phyloP scores from a whole-genome alignment of 2,888 invertebrate species.

The Stratiomys singularior region DNA sequence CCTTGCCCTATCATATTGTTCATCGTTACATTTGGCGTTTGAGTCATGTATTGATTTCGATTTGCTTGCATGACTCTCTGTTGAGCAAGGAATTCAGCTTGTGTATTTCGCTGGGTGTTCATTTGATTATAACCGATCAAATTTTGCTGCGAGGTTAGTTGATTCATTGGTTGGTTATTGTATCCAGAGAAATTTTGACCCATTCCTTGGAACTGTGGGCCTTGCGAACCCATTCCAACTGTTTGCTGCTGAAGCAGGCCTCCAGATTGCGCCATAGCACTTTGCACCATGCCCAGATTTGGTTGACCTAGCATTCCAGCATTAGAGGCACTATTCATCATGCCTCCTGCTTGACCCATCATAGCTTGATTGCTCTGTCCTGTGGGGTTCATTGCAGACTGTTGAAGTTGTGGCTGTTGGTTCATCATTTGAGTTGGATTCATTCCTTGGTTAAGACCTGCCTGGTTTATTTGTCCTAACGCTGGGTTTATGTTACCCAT shows the following conservation, averaged over 20 bases:
- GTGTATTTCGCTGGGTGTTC: slow-evolving; percentile 60
- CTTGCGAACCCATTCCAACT: slow-evolving; percentile 63
- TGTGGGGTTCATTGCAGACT: slow-evolving; percentile 56
- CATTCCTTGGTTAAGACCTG: slow-evolving; percentile 62
- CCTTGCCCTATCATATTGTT: slow-evolving; percentile 69
- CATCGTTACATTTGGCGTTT: slow-evolving; percentile 89
- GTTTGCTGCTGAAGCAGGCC: slow-evolving; percentile 61
- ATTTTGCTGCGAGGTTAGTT: slow-evolving; percentile 63
- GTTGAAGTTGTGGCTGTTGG: slow-evolving; percentile 54
- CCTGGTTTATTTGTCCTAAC: slow-evolving; percentile 60
- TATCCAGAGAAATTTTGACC: slow-evolving; percentile 74
- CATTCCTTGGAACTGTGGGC: slow-evolving; percentile 62
- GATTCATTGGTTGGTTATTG: slow-evolving; percentile 67
- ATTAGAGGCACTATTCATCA: slow-evolving; percentile 58
- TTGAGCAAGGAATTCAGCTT: slow-evolving; percentile 62
- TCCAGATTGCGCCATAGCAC: slow-evolving; percentile 51
- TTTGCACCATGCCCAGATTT: slow-evolving; percentile 56
- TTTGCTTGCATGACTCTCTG: slow-evolving; percentile 60
- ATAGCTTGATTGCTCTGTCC: slow-evolving; percentile 59
- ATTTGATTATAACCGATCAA: slow-evolving; percentile 64
- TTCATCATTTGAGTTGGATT: slow-evolving; percentile 55
- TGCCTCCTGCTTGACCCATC: slow-evolving; percentile 60
- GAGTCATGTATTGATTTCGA: slow-evolving; percentile 64
- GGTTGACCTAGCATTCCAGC: slow-evolving; percentile 56
- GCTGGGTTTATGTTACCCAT: slow-evolving; percentile 67